Conservation (phyloP, 2,888 invertebrate genomes). For the Baronia brevicornis region DNA sequence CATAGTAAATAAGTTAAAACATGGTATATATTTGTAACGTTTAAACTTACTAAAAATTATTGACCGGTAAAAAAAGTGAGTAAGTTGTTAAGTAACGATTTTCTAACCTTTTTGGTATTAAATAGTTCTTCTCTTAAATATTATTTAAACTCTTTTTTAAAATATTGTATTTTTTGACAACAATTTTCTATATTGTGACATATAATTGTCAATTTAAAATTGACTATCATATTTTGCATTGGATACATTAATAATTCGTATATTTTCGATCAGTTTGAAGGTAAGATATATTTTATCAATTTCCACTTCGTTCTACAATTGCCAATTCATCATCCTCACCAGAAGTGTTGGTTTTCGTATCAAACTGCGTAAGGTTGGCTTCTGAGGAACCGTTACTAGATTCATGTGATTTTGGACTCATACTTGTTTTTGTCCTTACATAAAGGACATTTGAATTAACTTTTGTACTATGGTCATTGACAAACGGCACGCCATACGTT, state of each 20-base stretch:
- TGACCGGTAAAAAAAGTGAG: background rate
- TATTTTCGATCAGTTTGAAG: slow-evolving; percentile 5
- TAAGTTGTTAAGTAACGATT: background rate
- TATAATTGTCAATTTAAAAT: too few relatives aligned
- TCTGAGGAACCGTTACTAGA: slow-evolving; percentile 65
- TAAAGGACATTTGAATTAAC: slow-evolving; percentile 58
- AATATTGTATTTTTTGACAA: too few relatives aligned
- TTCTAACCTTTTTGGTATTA: too few relatives aligned
- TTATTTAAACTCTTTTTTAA: too few relatives aligned
- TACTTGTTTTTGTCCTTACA: slow-evolving; percentile 53
- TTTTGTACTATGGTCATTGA: slow-evolving; percentile 32
- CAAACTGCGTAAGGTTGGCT: slow-evolving; percentile 51
- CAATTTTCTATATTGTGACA: too few relatives aligned
- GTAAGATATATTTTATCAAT: slow-evolving; percentile 18
- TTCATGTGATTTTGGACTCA: slow-evolving; percentile 60
- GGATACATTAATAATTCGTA: slow-evolving; percentile 4
- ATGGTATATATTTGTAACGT: too few relatives aligned
- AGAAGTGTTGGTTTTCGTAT: slow-evolving; percentile 59
- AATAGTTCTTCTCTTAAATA: too few relatives aligned
- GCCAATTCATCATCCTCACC: slow-evolving; percentile 66
- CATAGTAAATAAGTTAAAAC: too few relatives aligned
- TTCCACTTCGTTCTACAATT: slow-evolving; percentile 51
- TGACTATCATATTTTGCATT: slow-evolving; percentile 3
- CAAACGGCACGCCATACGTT: slow-evolving; percentile 36
- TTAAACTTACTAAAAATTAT: background rate